Evolutionary conservation across 1,140 invertebrate species (phyloP).

Genomic region (Drosophila tsacasi): DNA sequence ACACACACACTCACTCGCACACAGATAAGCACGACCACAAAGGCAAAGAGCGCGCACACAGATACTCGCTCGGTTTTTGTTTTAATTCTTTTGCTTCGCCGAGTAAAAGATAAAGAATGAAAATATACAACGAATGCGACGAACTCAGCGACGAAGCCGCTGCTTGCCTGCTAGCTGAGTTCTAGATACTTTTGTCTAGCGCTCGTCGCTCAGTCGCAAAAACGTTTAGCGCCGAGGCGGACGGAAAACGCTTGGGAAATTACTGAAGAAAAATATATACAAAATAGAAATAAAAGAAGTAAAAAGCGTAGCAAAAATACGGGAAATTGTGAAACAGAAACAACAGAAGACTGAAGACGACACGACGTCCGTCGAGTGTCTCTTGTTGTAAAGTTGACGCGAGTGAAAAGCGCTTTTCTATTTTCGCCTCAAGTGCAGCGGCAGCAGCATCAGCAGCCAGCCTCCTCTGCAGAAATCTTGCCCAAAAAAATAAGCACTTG

Average conservation of each 20-base stretch:
- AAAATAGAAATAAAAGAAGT: slow-evolving; percentile 11
- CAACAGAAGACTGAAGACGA: slow-evolving; percentile 32
- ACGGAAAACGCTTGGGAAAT: slow-evolving; percentile 62
- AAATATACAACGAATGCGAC: slow-evolving; percentile 31
- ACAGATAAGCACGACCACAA: slow-evolving; percentile 20
- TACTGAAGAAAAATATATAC: slow-evolving; percentile 16
- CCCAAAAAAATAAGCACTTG: slow-evolving; percentile 53
- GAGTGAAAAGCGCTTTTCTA: slow-evolving; percentile 79
- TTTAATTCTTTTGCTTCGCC: slow-evolving; percentile 82
- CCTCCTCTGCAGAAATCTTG: slow-evolving; percentile 13
- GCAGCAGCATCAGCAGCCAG: neutral
- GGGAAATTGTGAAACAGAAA: slow-evolving; percentile 28
- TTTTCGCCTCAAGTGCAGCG: slow-evolving; percentile 80
- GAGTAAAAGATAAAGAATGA: slow-evolving; percentile 76
- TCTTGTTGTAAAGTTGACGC: slow-evolving; percentile 70
- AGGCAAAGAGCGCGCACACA: slow-evolving; percentile 28
- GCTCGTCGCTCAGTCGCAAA: slow-evolving; percentile 71
- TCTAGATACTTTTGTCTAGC: slow-evolving; percentile 84
- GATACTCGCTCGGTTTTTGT: slow-evolving; percentile 70
- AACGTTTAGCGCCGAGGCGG: slow-evolving; percentile 76
- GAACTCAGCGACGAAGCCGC: neutral
- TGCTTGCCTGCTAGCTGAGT: slow-evolving; percentile 44
- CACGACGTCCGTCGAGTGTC: slow-evolving; percentile 36
- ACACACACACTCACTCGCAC: slow-evolving; percentile 2
- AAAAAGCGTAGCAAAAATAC: slow-evolving; percentile 19